A percentile compares a stretch with the other conserved stretches of the same genome.
Evolutionary conservation across 2,797 vertebrate genomes (phyloP).

Genomic region (Hypotaenidia okinawae): DNA sequence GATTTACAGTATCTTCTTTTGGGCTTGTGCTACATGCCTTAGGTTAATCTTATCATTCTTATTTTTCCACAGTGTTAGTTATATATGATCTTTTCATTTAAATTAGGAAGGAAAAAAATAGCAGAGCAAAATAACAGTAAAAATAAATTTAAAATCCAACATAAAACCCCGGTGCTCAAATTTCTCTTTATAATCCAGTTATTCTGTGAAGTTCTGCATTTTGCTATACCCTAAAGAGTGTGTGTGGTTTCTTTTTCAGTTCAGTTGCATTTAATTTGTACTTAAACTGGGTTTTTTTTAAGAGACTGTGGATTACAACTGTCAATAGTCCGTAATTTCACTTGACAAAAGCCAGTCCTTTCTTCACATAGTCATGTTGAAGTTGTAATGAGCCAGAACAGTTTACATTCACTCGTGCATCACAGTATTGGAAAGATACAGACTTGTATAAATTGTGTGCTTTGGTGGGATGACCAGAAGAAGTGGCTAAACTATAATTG

Average conservation of each 20-base stretch:
- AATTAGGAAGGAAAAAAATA: not conserved
- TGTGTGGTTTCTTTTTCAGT: not conserved
- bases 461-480: not conserved
- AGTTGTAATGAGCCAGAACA: not conserved
- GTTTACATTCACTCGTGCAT: not conserved
- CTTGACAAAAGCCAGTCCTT: not conserved
- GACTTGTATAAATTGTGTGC: not conserved
- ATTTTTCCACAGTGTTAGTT: not conserved
- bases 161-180: accelerated
- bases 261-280: constrained; percentile 8
- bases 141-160: not conserved
- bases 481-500: not conserved
- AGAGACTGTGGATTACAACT: not conserved
- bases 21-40: not conserved
- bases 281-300: not conserved
- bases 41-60: not conserved
- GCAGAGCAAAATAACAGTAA: not conserved
- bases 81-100: not conserved
- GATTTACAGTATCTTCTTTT: not conserved
- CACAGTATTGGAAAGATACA: not conserved
- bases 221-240: not conserved
- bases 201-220: not conserved
- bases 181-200: not conserved
- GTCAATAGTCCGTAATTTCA: not conserved
- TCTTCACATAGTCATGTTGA: not conserved